Evolutionary conservation across 2,797 vertebrate genomes (phyloP).

Genomic region (Petrocephalus sullivani): DNA sequence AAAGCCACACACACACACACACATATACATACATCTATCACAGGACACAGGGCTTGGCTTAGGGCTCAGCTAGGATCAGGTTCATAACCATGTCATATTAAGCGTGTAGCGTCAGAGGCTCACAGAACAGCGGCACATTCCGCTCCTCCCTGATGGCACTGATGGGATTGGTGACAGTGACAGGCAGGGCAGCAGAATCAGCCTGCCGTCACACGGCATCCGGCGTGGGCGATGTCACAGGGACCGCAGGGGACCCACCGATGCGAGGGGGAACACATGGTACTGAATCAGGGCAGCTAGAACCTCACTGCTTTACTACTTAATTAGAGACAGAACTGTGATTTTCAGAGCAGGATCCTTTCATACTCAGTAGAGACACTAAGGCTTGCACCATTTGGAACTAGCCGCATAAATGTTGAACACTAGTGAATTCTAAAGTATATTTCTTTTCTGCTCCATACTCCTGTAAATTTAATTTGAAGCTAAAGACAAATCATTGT

Average conservation of each 20-base stretch:
- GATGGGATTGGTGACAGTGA: neutral
- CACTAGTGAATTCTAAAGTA: neutral
- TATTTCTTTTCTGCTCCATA: neutral
- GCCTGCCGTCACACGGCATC: constrained; percentile 10
- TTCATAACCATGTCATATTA: neutral
- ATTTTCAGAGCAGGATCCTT: neutral
- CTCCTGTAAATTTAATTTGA: neutral
- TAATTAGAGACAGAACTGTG: neutral
- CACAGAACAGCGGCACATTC: neutral
- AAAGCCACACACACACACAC: neutral
- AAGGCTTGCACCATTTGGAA: neutral
- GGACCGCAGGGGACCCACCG: too few species aligned
- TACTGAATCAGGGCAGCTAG: neutral
- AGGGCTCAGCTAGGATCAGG: neutral
- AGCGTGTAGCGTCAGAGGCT: neutral
- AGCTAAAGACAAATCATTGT: neutral
- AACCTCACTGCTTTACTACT: neutral
- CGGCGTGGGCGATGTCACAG: neutral
- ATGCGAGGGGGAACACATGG: neutral
- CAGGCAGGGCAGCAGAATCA: neutral
- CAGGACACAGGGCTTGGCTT: too few species aligned
- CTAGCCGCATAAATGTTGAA: neutral
- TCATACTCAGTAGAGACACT: neutral
- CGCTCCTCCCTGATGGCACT: neutral
- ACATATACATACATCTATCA: neutral